A percentile compares a stretch with the other conserved stretches of the same genome.
Evolutionary conservation across 2,797 vertebrate species (phyloP).

Genomic region (Sebastes diaconus): DNA sequence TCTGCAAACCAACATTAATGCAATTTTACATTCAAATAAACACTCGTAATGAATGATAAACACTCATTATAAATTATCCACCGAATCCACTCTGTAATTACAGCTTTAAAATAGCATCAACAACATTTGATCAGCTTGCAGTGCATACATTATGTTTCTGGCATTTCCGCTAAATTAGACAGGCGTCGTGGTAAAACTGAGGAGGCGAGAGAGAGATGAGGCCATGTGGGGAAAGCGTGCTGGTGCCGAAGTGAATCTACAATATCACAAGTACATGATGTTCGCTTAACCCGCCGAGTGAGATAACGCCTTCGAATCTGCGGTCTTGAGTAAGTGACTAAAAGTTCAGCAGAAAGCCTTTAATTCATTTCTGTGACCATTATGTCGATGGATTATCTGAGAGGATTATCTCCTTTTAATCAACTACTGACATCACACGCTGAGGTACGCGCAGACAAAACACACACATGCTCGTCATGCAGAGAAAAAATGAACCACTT

Average conservation of each 20-base stretch:
- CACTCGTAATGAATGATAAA: conserved; percentile 22
- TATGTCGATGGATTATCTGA: conserved; percentile 20
- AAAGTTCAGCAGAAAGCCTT: conserved; percentile 26
- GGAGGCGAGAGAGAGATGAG: conserved; percentile 1
- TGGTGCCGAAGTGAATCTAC: neutral
- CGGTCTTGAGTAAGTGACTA: neutral
- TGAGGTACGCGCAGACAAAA: neutral
- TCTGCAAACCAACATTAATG: conserved; percentile 30
- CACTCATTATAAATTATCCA: conserved; percentile 48
- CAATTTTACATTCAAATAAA: conserved; percentile 45
- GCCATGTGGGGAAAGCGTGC: neutral
- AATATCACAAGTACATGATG: conserved; percentile 14
- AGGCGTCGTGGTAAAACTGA: neutral
- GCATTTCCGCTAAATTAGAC: conserved; percentile 20
- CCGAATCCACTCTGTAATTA: conserved; percentile 52
- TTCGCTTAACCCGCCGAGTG: neutral
- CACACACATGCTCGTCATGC: neutral
- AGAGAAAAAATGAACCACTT: neutral
- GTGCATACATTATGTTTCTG: conserved; percentile 5
- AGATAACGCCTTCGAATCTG: conserved; percentile 9
- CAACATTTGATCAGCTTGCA: conserved; percentile 19
- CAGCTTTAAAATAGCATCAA: conserved; percentile 26
- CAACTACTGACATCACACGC: conserved; percentile 9
- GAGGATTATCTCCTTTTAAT: conserved; percentile 60
- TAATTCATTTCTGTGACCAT: conserved; percentile 22